Percentiles rank a stretch among this genome's conserved stretches.
These are phyloP conservation scores for Brachionus koreanus DNA, from an alignment of 1,140 invertebrate genomes.

Conservation along the genomic window DNA sequence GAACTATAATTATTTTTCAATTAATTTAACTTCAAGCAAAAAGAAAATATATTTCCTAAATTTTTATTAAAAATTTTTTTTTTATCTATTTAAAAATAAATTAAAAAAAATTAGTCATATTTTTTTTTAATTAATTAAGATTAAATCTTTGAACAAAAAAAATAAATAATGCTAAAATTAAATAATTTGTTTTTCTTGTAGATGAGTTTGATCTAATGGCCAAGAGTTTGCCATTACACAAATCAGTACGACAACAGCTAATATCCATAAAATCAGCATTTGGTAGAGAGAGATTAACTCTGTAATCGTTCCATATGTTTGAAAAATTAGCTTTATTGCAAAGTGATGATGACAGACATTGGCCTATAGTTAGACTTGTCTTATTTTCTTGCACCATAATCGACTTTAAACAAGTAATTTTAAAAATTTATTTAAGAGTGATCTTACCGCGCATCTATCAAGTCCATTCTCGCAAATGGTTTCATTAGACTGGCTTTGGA, in stretches of 20 bases:
- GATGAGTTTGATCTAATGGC: not conserved
- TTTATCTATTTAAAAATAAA: not conserved
- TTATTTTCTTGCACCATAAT: not conserved
- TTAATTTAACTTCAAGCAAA: not conserved
- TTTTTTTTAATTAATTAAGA: not conserved
- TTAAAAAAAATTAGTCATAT: not conserved
- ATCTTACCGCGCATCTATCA: not conserved
- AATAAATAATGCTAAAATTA: not conserved
- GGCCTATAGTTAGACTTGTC: not conserved
- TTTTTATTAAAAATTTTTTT: not conserved
- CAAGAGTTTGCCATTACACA: not conserved
- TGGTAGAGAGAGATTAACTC: not conserved
- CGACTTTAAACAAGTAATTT: not conserved
- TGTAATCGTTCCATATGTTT: not conserved
- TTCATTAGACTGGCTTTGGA: not conserved
- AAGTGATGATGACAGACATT: not conserved
- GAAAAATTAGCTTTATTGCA: conserved; percentile 5
- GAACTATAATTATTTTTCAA: not conserved
- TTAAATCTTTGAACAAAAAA: no score
- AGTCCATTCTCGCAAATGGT: not conserved
- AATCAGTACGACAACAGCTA: not conserved
- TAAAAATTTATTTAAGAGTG: not conserved
- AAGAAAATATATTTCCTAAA: not conserved
- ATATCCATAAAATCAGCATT: not conserved
- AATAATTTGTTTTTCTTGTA: not conserved